Evolutionary conservation across 2,797 vertebrate species (phyloP), one percentile per base, ranked within the genome.

Genomic region (Emydoidea blandingii): DNA sequence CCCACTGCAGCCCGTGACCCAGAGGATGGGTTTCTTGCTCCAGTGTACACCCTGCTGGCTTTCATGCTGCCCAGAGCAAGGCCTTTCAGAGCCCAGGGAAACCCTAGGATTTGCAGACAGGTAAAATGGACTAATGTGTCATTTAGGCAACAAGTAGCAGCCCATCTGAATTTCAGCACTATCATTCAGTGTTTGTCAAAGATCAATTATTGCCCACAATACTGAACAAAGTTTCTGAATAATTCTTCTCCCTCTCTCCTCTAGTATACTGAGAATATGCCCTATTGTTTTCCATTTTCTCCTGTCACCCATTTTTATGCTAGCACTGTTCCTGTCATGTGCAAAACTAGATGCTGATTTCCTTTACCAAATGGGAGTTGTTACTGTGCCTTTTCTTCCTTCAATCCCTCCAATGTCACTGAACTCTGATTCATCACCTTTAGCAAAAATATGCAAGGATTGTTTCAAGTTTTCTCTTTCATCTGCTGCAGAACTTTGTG

Each of bases 401-500:
- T 57, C 72, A 57, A 10, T 92, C 72, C 65, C 52, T 81, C n/a
- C 52, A 59, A 16, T 25, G 27, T 87, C 47, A 14, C 74, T 68
- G 56, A 74, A 81, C 62, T 68, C 37, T 8, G 29, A 88, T 88
- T 88, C 62, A 53, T 74, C 91, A 85, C 81, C 76, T 68, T 72
- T 79, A 44, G 27, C 79, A 44, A 54, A 72, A 74, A 92, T 52
- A 79, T 84, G 86, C 86, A 81, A 34, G 76, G 53, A 41, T 53
- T n/a, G 86, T 88, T 88, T 92, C 47, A 81, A 85, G 52, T 84
- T 37, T 49, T 34, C 57, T 47, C 74, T 85, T 85, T 88, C 86
- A 85, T 92, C 91, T 92, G 53, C 47, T n/a, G 50, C 52, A 81
- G 52, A 85, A 88, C 76, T 88, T 85, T 76, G 86, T 44, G 37